Conservation (phyloP, 2,888 invertebrate species). For the Cistogaster globosa region DNA sequence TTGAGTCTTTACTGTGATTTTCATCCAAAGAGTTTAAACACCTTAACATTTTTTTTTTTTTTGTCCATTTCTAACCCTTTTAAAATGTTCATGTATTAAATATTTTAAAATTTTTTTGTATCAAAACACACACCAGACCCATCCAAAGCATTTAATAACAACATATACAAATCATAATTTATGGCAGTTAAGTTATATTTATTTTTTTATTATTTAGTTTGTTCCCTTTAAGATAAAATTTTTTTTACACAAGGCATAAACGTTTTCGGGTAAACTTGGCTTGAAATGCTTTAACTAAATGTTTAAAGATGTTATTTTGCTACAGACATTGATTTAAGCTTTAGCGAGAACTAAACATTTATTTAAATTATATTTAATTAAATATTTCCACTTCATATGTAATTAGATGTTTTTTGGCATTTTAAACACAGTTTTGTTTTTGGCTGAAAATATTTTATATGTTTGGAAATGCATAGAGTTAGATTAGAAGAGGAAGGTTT, state of each 20-base stretch:
- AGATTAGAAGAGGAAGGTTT: no score
- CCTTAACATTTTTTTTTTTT: not conserved
- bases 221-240: not conserved
- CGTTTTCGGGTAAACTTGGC: constrained; percentile 10
- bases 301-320: not conserved
- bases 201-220: not conserved
- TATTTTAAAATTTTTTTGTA: constrained; percentile 24
- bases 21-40: not conserved
- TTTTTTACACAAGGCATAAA: constrained; percentile 4
- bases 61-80: constrained; percentile 36
- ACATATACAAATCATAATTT: constrained; percentile 59
- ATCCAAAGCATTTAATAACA: constrained; percentile 13
- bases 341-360: not conserved
- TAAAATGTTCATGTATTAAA: constrained; percentile 65
- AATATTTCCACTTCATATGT: constrained; percentile 52
- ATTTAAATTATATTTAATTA: constrained; percentile 34
- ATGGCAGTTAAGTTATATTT: constrained; percentile 47
- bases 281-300: not conserved
- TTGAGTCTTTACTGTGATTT: not conserved
- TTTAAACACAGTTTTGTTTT: no score
- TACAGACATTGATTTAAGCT: not conserved
- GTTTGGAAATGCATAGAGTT: no score
- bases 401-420: not conserved
- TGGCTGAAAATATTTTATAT: no score
- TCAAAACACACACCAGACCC: not conserved